Evolutionary conservation across 2,888 invertebrate species (phyloP).

Genomic region (Campaea margaritaria): DNA sequence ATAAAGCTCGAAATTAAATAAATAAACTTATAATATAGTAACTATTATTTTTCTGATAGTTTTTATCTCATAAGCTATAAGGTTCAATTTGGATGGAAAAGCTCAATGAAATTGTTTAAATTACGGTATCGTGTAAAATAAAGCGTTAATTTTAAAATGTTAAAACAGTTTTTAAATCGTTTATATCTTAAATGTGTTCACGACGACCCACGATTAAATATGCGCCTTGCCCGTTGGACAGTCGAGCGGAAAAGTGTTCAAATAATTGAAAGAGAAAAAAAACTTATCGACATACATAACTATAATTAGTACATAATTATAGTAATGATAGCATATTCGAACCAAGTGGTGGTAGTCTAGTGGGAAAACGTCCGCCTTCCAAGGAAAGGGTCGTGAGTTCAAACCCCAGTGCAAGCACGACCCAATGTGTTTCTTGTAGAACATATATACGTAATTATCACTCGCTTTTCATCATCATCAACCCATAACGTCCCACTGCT

Average conservation of each 20-base stretch:
- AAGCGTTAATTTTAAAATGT: constrained; percentile 22
- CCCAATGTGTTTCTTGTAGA: too few species aligned
- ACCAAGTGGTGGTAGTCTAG: too few species aligned
- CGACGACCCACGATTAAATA: constrained; percentile 9
- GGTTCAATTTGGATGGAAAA: constrained; percentile 5
- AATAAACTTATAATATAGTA: not conserved
- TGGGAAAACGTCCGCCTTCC: too few species aligned
- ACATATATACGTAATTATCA: too few species aligned
- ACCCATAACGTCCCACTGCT: too few species aligned
- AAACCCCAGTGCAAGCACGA: too few species aligned
- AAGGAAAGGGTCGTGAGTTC: too few species aligned
- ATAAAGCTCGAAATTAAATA: constrained; percentile 21
- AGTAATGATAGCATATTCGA: too few species aligned
- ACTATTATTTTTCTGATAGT: constrained; percentile 4
- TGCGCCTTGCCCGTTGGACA: constrained; percentile 11
- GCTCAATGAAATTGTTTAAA: constrained; percentile 8
- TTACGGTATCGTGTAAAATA: constrained; percentile 24
- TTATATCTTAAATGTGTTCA: constrained; percentile 23
- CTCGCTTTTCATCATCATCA: too few species aligned
- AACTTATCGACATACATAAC: too few species aligned
- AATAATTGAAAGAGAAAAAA: too few species aligned
- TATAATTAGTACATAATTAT: too few species aligned
- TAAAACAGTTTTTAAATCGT: constrained; percentile 25
- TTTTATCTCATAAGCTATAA: not conserved
- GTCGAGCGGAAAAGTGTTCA: constrained; percentile 11